These are phyloP conservation scores for Heliconius congener DNA, from an alignment of 1,140 invertebrate genomes.

Conservation along the genomic window DNA sequence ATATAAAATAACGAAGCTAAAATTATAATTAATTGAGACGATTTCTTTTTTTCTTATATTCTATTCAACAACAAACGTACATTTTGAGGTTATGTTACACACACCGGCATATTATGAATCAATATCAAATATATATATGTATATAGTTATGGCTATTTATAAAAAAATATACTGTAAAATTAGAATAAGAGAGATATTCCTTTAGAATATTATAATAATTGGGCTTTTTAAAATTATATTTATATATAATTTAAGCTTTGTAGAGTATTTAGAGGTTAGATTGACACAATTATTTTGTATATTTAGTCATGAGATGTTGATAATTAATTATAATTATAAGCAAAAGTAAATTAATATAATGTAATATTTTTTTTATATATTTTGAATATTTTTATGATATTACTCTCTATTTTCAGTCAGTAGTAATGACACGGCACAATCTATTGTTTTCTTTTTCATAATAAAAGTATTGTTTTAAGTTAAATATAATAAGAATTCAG, in stretches of 20 bases:
- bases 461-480: neutral
- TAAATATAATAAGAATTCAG: neutral
- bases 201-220: neutral
- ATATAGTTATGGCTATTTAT: neutral
- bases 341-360: neutral
- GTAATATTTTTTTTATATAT: neutral
- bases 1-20: neutral
- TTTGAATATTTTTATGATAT: neutral
- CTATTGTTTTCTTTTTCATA: neutral
- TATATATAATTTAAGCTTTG: neutral
- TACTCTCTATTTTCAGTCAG: neutral
- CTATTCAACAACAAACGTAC: neutral
- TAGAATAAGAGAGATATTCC: neutral
- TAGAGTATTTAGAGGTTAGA: neutral
- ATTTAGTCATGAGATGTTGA: neutral
- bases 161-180: neutral
- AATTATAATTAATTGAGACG: neutral
- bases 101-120: neutral
- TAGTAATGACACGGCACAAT: neutral
- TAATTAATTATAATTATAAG: neutral
- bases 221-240: neutral
- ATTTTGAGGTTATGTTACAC: slow-evolving; percentile 11
- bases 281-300: neutral
- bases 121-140: neutral
- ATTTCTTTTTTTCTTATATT: neutral